Evolutionary conservation across 2,888 invertebrate species (phyloP).

Genomic region (Lasiommata megera): DNA sequence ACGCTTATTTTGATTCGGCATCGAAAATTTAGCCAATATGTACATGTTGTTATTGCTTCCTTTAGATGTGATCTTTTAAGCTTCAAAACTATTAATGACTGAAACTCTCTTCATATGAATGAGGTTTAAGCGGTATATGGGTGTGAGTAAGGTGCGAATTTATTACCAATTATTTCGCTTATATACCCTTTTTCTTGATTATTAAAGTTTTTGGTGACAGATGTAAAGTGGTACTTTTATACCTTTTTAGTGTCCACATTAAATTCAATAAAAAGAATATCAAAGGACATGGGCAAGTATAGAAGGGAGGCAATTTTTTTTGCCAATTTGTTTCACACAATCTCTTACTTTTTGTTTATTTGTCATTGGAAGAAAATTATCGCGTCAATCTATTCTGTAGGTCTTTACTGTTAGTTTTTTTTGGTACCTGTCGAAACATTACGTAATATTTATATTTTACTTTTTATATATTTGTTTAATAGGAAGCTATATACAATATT

Average conservation of each 20-base stretch:
- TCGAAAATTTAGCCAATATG: no score
- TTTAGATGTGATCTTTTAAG: no score
- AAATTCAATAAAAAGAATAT: constrained; percentile 1
- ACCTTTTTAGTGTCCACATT: neutral
- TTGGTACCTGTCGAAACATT: no score
- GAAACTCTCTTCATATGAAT: neutral
- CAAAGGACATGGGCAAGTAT: neutral
- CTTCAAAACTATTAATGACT: no score
- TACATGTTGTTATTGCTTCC: no score
- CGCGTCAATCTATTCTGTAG: no score
- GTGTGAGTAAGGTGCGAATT: constrained; percentile 10
- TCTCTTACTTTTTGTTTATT: neutral
- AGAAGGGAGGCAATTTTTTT: neutral
- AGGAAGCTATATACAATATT: no score
- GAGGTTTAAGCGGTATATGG: neutral
- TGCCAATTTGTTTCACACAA: neutral
- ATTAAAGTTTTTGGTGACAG: neutral
- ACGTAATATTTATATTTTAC: no score
- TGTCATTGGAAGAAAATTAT: no score
- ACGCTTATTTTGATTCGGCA: no score
- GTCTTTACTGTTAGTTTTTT: no score
- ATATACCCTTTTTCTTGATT: neutral
- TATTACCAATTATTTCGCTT: constrained; percentile 8
- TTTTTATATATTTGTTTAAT: no score
- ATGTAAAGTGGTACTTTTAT: neutral